Percentiles rank a stretch among this genome's conserved stretches.
phyloP scores from a whole-genome alignment of 2,888 invertebrate species.

The Tanypteryx hageni region DNA sequence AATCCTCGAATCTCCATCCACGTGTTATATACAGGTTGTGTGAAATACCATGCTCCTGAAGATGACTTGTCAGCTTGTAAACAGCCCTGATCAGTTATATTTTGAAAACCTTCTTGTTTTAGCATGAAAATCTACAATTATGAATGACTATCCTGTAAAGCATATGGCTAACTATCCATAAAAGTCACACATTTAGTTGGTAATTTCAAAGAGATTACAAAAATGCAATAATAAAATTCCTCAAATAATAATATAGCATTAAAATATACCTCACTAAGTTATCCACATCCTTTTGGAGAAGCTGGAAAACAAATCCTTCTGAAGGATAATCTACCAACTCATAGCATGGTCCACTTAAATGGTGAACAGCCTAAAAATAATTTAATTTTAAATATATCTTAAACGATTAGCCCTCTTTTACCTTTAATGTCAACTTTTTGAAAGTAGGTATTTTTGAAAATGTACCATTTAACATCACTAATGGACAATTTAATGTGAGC shows the following conservation, averaged over 20 bases:
- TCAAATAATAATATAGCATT: slow-evolving; percentile 64
- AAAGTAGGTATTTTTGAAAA: too few relatives aligned
- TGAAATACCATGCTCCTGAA: slow-evolving; percentile 81
- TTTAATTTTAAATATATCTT: not conserved
- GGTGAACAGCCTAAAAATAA: slow-evolving; percentile 77
- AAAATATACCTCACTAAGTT: slow-evolving; percentile 70
- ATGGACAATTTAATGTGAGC: too few relatives aligned
- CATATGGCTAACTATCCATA: too few relatives aligned
- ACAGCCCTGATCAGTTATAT: slow-evolving; percentile 73
- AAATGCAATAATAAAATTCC: not conserved
- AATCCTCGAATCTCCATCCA: slow-evolving; percentile 73
- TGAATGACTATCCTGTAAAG: too few relatives aligned
- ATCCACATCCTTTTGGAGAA: slow-evolving; percentile 72
- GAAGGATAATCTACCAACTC: slow-evolving; percentile 79
- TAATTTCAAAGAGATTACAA: too few relatives aligned
- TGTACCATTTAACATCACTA: too few relatives aligned
- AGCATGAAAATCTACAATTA: not conserved
- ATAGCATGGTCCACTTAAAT: slow-evolving; percentile 78
- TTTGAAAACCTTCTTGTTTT: slow-evolving; percentile 67
- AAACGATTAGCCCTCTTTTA: too few relatives aligned
- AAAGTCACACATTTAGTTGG: too few relatives aligned
- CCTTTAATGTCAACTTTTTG: too few relatives aligned
- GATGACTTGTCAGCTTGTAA: slow-evolving; percentile 77
- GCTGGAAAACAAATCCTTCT: slow-evolving; percentile 84
- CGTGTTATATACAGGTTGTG: slow-evolving; percentile 86